Evolutionary conservation across 1,140 invertebrate genomes (phyloP), one percentile per base, ranked within the genome.

Genomic region (Caenorhabditis tropicalis): DNA sequence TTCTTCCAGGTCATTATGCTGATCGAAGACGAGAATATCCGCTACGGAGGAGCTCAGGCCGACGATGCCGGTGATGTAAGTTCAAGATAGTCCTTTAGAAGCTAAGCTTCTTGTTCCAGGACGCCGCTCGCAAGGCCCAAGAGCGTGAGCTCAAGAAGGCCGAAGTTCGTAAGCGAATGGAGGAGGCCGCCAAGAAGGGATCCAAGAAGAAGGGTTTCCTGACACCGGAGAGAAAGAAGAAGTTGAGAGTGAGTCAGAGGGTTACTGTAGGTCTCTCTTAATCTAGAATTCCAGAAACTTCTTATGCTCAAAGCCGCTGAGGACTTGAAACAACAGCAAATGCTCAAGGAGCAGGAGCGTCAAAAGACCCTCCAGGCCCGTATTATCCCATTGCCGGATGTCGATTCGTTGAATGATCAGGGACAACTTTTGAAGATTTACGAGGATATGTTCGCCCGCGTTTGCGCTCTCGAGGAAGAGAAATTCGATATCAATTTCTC

Each of bases 291-390:
- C 19, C 90, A 94, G 93, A 92, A 98, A 93, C 93, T 99, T 93
- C 94, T 99, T 93, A 97, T 98, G 95, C 97, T 98, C 93, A 99
- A 99, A 94, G 98, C 98, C 91, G 97, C 98, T 90, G 98, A 99
- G 93, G 97, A 99, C 93, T 94, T 99, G 93, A 98, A 98, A 94
- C 98, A 98, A 92, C 97, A 99, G 93, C 97, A 99, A 92, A 96
- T 98, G 93, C 95, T 96, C 91, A 98, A 98, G 94, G 96, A 96
- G 43, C 96, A 96, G 87, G 97, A 99, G 92, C 96, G 97, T 92
- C 97, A 97, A 93, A 95, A 95, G 91, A 96, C 97, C 93, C 98
- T 99, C 24, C 56, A 82, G 33, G 95, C 98, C 92, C 94, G 96
- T 91, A 91, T 92, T 9, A 87, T 87, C 31, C 82, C 86, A 24